Evolutionary conservation across 2,888 invertebrate species (phyloP).

Genomic region (Chymomyza amoena): DNA sequence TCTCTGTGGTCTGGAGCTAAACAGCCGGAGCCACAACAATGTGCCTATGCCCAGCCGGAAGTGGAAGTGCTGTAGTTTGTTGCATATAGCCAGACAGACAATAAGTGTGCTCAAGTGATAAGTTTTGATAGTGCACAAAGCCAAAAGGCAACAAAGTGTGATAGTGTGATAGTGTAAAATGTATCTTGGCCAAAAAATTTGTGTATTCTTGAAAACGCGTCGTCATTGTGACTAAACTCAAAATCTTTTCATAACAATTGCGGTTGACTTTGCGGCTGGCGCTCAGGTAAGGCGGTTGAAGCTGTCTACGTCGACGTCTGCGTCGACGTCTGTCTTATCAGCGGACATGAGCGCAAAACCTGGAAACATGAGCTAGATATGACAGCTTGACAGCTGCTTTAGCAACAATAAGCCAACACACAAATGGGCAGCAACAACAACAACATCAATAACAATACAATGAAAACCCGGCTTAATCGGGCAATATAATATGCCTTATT

Average conservation of each 20-base stretch:
- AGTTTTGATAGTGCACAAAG: conserved; percentile 33
- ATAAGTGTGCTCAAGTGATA: conserved; percentile 46
- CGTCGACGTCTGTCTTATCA: not conserved
- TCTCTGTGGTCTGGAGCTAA: conserved; percentile 75
- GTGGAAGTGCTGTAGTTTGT: conserved; percentile 27
- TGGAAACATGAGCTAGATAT: conserved; percentile 44
- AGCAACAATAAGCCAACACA: conserved; percentile 52
- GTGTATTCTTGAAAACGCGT: not conserved
- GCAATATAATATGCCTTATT: conserved; percentile 49
- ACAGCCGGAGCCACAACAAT: conserved; percentile 39
- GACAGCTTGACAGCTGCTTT: conserved; percentile 64
- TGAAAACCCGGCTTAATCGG: conserved; percentile 39
- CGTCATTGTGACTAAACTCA: not conserved
- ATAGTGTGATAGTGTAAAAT: not conserved
- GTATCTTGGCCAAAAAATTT: not conserved
- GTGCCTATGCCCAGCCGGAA: conserved; percentile 9
- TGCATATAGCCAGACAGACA: conserved; percentile 34
- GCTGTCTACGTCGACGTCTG: not conserved
- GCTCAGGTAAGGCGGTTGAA: not conserved
- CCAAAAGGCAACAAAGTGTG: not conserved
- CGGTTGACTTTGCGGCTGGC: not conserved
- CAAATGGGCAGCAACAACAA: conserved; percentile 29
- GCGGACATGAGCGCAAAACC: not conserved
- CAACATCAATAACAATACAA: not conserved
- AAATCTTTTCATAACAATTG: not conserved